Percentiles rank a stretch among this genome's conserved stretches.
Conservation (phyloP, 2,113 vertebrate genomes). For the Melanotaenia duboulayi region DNA sequence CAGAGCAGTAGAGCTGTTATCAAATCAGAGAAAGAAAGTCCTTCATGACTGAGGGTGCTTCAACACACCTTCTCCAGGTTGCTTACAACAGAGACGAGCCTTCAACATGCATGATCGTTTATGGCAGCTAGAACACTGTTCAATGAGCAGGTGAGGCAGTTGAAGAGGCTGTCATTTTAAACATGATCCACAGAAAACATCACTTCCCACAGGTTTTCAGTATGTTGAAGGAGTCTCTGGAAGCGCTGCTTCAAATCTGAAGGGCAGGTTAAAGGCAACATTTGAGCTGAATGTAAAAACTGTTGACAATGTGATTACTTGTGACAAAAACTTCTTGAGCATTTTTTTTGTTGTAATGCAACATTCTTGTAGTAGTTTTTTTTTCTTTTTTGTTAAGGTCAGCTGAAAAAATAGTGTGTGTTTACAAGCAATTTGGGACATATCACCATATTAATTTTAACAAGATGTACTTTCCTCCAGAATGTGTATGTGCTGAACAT, state of each 20-base stretch:
- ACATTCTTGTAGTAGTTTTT: constrained; percentile 59
- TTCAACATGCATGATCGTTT: constrained; percentile 72
- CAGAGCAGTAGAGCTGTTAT: constrained; percentile 42
- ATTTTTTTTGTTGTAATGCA: constrained; percentile 49
- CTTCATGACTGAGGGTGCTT: constrained; percentile 57
- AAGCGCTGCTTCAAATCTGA: constrained; percentile 38
- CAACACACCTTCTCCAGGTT: constrained; percentile 52
- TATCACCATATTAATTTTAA: constrained; percentile 39
- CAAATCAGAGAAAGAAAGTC: constrained; percentile 58
- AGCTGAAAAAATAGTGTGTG: constrained; percentile 60
- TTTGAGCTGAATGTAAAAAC: constrained; percentile 77
- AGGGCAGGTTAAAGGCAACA: constrained; percentile 50
- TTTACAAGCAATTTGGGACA: constrained; percentile 68
- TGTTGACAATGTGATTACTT: constrained; percentile 61
- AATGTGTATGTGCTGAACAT: constrained; percentile 51
- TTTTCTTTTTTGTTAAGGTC: constrained; percentile 47
- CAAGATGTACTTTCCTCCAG: constrained; percentile 46
- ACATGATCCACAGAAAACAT: constrained; percentile 17
- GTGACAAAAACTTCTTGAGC: constrained; percentile 51
- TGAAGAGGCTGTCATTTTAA: constrained; percentile 23
- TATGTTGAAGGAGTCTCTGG: constrained; percentile 63
- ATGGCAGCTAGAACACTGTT: constrained; percentile 69
- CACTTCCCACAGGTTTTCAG: constrained; percentile 51
- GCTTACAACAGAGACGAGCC: constrained; percentile 52
- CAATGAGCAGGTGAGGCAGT: constrained; percentile 5